A percentile compares a stretch with the other conserved stretches of the same genome.
These are phyloP conservation scores for Encarsia formosa DNA, from an alignment of 2,888 invertebrate genomes.

Conservation along the genomic window DNA sequence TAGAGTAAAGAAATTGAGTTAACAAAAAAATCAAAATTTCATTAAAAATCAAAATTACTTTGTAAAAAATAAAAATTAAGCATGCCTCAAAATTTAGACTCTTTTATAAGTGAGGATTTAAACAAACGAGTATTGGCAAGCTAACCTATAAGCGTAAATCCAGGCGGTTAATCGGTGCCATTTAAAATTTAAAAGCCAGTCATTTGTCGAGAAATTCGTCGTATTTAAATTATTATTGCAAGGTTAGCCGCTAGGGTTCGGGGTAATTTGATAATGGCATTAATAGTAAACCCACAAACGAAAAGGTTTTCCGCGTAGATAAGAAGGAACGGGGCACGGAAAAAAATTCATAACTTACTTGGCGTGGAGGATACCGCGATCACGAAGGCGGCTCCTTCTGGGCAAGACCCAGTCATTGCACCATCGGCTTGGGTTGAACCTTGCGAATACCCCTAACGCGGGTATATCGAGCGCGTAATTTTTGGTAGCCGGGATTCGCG, in stretches of 20 bases:
- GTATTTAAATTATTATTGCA: neutral
- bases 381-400: conserved; percentile 63
- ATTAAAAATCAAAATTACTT: too few relatives aligned
- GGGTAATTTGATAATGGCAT: too few relatives aligned
- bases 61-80: too few relatives aligned
- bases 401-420: conserved; percentile 67
- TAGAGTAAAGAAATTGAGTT: too few relatives aligned
- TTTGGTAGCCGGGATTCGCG: conserved; percentile 63
- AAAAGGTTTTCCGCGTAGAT: too few relatives aligned
- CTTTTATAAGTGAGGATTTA: too few relatives aligned
- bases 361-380: conserved; percentile 71
- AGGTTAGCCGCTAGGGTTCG: conserved; percentile 24
- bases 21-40: too few relatives aligned
- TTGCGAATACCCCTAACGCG: conserved; percentile 59
- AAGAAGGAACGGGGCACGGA: conserved; percentile 5
- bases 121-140: too few relatives aligned
- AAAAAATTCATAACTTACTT: conserved; percentile 62
- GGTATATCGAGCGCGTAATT: conserved; percentile 62
- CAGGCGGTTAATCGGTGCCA: too few relatives aligned
- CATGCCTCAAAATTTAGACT: too few relatives aligned
- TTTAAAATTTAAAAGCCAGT: neutral
- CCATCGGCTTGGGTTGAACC: conserved; percentile 56
- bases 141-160: too few relatives aligned
- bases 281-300: too few relatives aligned
- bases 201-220: neutral